A percentile compares a stretch with the other conserved stretches of the same genome.
Evolutionary conservation across 2,888 invertebrate genomes (phyloP).

Genomic region (Congeria kusceri): DNA sequence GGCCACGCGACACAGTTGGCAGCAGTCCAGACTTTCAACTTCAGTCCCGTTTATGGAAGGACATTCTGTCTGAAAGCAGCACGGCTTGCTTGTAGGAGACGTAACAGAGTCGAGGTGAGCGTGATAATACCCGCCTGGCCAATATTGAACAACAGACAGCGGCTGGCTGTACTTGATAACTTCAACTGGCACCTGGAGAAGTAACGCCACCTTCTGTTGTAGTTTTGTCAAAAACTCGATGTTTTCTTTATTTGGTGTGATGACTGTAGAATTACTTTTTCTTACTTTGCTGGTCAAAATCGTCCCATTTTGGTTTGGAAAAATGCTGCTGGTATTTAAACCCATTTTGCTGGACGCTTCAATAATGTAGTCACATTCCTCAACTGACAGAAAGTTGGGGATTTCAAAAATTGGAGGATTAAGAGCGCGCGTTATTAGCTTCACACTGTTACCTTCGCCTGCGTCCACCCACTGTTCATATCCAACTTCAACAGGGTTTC

Average conservation of each 20-base stretch:
- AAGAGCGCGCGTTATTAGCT: slow-evolving; percentile 18
- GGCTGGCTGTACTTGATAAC: slow-evolving; percentile 62
- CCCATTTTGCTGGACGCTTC: slow-evolving; percentile 22
- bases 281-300: too few species aligned
- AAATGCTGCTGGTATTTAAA: slow-evolving; percentile 12
- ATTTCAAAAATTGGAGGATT: slow-evolving; percentile 53
- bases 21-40: slow-evolving; percentile 28
- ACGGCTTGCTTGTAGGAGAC: slow-evolving; percentile 31
- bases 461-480: slow-evolving; percentile 19
- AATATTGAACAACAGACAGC: slow-evolving; percentile 65
- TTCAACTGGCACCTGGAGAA: slow-evolving; percentile 54
- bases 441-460: slow-evolving; percentile 14
- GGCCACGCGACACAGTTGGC: slow-evolving; percentile 56
- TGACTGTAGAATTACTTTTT: not conserved
- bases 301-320: too few species aligned
- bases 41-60: not conserved
- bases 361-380: slow-evolving; percentile 47
- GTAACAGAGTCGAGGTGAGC: slow-evolving; percentile 67
- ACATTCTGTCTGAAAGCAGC: slow-evolving; percentile 57
- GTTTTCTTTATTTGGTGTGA: not conserved
- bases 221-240: slow-evolving; percentile 25
- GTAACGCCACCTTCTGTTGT: slow-evolving; percentile 35
- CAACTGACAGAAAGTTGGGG: slow-evolving; percentile 33
- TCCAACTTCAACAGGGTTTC: slow-evolving; percentile 28
- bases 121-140: slow-evolving; percentile 66